These are phyloP conservation scores for Heliconius erato DNA, from an alignment of 2,888 invertebrate species.

Conservation along the genomic window DNA sequence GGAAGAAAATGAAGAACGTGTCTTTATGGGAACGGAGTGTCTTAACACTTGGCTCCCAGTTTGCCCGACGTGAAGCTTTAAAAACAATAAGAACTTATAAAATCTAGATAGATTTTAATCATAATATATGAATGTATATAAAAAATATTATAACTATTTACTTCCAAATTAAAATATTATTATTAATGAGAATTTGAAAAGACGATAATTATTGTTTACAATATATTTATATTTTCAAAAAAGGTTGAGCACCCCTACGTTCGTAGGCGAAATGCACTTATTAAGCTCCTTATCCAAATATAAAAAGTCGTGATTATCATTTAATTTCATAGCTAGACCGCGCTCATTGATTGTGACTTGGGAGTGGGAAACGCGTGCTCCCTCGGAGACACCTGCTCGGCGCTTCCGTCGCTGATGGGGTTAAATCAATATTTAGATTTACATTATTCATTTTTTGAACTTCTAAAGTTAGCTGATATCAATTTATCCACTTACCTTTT, in stretches of 20 bases:
- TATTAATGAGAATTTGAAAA: neutral
- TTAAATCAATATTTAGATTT: conserved; percentile 86
- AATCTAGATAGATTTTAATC: too few species aligned
- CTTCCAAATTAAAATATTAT: too few species aligned
- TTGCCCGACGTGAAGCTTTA: too few species aligned
- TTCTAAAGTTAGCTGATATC: conserved; percentile 56
- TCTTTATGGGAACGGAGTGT: too few species aligned
- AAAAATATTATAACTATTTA: too few species aligned
- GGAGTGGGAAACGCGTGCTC: conserved; percentile 74
- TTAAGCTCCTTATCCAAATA: conserved; percentile 80
- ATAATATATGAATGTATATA: too few species aligned
- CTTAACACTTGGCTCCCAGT: too few species aligned
- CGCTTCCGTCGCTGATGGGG: conserved; percentile 82
- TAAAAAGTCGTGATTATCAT: conserved; percentile 83
- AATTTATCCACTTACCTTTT: conserved; percentile 1
- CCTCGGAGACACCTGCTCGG: conserved; percentile 68
- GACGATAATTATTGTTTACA: neutral
- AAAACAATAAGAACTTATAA: too few species aligned
- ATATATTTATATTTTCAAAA: conserved; percentile 26
- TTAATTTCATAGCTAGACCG: conserved; percentile 84
- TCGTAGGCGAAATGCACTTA: conserved; percentile 74
- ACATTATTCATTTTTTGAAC: conserved; percentile 75
- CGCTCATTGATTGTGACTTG: conserved; percentile 81
- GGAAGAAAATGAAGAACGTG: too few species aligned
- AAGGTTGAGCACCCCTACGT: conserved; percentile 64